Evolutionary conservation across 2,113 vertebrate genomes (phyloP).

Genomic region (Rhadina sibilatrix): DNA sequence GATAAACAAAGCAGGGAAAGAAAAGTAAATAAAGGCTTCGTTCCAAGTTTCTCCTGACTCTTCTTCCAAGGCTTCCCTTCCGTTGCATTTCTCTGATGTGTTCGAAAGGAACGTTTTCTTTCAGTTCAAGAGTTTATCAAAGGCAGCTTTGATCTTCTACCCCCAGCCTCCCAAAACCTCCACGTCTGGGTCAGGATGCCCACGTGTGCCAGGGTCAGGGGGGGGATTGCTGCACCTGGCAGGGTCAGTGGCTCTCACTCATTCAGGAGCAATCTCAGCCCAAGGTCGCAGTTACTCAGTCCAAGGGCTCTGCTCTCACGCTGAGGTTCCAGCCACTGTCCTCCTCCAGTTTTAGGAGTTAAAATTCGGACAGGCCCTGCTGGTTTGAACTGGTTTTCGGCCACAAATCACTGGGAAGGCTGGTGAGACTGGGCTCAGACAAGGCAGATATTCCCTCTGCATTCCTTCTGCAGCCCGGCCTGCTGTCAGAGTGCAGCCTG

Average conservation of each 20-base stretch:
- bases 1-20: neutral
- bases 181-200: neutral
- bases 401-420: neutral
- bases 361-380: neutral
- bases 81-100: neutral
- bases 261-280: neutral
- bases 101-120: neutral
- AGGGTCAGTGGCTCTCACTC: neutral
- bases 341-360: neutral
- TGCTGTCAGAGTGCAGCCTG: neutral
- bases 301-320: neutral
- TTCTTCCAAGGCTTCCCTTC: neutral
- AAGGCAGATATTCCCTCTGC: neutral
- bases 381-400: neutral
- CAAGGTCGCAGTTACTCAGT: neutral
- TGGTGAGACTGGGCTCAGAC: neutral
- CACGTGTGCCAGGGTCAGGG: too few species aligned
- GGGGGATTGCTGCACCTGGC: neutral
- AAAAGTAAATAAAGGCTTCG: neutral
- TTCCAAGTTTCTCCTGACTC: neutral
- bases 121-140: neutral
- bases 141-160: neutral
- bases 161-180: neutral
- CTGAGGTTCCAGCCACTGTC: neutral
- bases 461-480: accelerated